A percentile compares a stretch with the other conserved stretches of the same genome.
phyloP scores from a whole-genome alignment of 2,888 invertebrate species.

The Dasysyrphus albostriatus region DNA sequence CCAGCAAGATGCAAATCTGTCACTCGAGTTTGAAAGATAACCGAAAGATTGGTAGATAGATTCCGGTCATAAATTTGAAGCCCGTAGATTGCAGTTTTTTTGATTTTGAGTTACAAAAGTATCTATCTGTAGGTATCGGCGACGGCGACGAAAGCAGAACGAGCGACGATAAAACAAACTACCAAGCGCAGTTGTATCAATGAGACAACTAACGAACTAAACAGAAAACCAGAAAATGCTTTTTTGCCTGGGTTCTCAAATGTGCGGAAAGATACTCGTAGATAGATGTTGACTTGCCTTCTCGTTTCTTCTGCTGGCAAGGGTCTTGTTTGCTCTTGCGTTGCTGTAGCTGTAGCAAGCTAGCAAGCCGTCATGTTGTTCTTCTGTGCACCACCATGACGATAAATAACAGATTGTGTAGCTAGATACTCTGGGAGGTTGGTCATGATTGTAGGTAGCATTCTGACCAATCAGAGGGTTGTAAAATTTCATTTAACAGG shows the following conservation, averaged over 20 bases:
- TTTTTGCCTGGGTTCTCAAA: slow-evolving; percentile 64
- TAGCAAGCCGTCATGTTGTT: slow-evolving; percentile 67
- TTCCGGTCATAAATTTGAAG: slow-evolving; percentile 61
- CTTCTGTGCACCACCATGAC: slow-evolving; percentile 68
- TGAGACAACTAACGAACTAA: slow-evolving; percentile 76
- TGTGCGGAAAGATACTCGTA: slow-evolving; percentile 72
- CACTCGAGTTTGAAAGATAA: slow-evolving; percentile 58
- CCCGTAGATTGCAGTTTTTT: slow-evolving; percentile 64
- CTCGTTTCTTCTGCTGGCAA: slow-evolving; percentile 49
- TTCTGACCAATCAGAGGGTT: slow-evolving; percentile 67
- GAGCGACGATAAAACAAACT: slow-evolving; percentile 73
- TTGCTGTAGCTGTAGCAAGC: slow-evolving; percentile 28
- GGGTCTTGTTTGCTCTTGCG: slow-evolving; percentile 57
- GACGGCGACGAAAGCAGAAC: slow-evolving; percentile 70
- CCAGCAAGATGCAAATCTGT: slow-evolving; percentile 57
- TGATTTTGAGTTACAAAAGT: slow-evolving; percentile 39
- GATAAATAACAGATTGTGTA: slow-evolving; percentile 74
- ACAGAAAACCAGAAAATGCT: slow-evolving; percentile 74
- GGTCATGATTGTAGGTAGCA: slow-evolving; percentile 46
- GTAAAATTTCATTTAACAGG: slow-evolving; percentile 58
- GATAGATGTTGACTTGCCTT: slow-evolving; percentile 61
- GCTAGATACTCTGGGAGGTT: slow-evolving; percentile 70
- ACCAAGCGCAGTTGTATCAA: slow-evolving; percentile 75
- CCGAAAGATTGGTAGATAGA: slow-evolving; percentile 53
- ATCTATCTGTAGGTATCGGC: slow-evolving; percentile 34